phyloP scores from a whole-genome alignment of 1,140 invertebrate genomes.

The Antheraea pernyi region DNA sequence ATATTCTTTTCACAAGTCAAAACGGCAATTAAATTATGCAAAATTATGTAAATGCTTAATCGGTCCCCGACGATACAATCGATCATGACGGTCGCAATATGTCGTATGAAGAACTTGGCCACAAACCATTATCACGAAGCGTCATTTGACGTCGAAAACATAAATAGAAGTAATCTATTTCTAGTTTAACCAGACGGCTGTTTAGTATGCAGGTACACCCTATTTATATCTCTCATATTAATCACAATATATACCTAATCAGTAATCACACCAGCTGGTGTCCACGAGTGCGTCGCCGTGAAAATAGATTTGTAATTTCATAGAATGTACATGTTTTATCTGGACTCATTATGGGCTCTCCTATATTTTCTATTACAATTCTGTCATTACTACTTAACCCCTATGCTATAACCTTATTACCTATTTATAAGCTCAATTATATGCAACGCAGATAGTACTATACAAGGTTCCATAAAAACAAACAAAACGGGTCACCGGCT shows the following conservation, averaged over 20 bases:
- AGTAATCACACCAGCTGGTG: too few species aligned
- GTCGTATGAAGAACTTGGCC: background rate
- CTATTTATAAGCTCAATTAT: too few species aligned
- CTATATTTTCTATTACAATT: too few species aligned
- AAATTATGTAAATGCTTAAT: background rate
- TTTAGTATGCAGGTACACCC: background rate
- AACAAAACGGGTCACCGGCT: background rate
- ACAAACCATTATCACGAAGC: background rate
- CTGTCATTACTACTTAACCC: too few species aligned
- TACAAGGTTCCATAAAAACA: background rate
- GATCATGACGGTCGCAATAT: background rate
- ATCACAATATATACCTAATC: too few species aligned
- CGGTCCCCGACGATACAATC: background rate
- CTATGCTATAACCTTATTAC: too few species aligned
- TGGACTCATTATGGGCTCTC: too few species aligned
- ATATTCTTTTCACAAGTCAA: background rate
- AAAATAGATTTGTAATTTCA: too few species aligned
- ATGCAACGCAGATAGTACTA: too few species aligned
- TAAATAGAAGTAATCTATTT: background rate
- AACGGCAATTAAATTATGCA: too few species aligned
- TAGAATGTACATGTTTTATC: too few species aligned
- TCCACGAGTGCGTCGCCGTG: too few species aligned
- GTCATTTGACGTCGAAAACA: background rate
- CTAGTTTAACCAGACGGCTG: background rate
- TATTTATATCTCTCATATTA: slow-evolving; percentile 1